phyloP scores from a whole-genome alignment of 2,113 vertebrate species.

The Hystrix cristata region DNA sequence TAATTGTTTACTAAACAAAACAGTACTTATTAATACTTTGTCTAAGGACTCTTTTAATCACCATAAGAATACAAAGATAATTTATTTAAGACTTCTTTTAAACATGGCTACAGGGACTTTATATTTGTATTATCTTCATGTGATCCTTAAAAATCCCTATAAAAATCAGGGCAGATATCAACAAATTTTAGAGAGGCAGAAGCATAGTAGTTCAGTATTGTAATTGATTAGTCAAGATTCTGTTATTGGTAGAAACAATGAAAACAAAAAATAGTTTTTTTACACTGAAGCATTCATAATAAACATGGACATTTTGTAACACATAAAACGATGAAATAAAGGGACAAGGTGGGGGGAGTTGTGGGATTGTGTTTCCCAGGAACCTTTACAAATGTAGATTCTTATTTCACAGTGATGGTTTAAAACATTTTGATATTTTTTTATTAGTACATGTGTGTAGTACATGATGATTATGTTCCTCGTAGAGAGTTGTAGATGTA shows the following conservation, averaged over 20 bases:
- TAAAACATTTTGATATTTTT: background rate
- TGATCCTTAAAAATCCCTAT: background rate
- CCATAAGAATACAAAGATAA: background rate
- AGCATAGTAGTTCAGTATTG: background rate
- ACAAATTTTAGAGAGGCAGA: background rate
- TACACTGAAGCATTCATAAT: background rate
- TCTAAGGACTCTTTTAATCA: background rate
- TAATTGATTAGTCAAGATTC: background rate
- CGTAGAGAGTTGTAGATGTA: background rate
- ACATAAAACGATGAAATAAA: conserved; percentile 19
- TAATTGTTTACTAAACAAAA: conserved; percentile 19
- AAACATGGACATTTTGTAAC: background rate
- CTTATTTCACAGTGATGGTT: background rate
- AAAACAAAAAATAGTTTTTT: background rate
- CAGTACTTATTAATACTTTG: background rate
- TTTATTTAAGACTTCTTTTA: conserved; percentile 5
- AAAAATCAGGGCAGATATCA: background rate
- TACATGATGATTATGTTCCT: background rate
- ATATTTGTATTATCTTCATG: background rate
- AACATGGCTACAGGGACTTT: background rate
- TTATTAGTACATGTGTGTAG: background rate
- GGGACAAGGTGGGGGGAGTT: background rate
- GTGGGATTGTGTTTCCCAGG: background rate
- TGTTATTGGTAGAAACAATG: background rate
- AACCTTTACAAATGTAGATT: background rate